Evolutionary conservation across 2,797 vertebrate species (phyloP).

Genomic region (Lepilemur septentrionalis): DNA sequence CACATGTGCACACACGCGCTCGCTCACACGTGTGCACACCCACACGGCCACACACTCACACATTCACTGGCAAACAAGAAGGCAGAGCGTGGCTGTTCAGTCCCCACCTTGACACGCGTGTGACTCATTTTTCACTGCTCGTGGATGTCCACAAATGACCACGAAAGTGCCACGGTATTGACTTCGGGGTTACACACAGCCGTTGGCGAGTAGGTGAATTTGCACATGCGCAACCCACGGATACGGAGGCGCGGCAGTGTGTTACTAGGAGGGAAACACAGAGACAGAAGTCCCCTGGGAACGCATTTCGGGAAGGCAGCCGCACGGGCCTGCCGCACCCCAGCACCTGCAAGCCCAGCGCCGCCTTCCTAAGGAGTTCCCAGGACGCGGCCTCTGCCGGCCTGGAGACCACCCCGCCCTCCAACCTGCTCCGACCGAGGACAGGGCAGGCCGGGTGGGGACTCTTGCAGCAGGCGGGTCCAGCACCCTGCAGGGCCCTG

Average conservation of each 20-base stretch:
- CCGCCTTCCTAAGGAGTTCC: rapidly evolving
- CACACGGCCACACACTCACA: background rate
- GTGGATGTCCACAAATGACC: background rate
- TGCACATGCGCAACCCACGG: rapidly evolving
- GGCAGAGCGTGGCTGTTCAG: background rate
- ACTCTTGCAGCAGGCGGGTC: no score
- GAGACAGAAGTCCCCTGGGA: rapidly evolving
- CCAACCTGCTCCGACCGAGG: no score
- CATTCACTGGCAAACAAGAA: background rate
- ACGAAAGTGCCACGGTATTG: rapidly evolving
- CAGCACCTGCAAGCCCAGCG: rapidly evolving
- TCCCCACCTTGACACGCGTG: background rate
- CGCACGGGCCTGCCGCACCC: rapidly evolving
- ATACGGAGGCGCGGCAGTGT: rapidly evolving
- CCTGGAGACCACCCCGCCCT: no score
- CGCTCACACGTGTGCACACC: background rate
- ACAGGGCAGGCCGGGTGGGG: no score
- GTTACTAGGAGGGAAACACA: background rate
- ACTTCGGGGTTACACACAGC: rapidly evolving
- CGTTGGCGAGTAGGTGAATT: rapidly evolving
- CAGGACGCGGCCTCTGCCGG: rapidly evolving
- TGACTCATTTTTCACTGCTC: background rate
- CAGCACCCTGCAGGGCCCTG: background rate
- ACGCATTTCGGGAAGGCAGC: no score
- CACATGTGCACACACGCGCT: background rate